These are phyloP conservation scores for Ispidina picta DNA, from an alignment of 2,797 vertebrate genomes.

Conservation along the genomic window DNA sequence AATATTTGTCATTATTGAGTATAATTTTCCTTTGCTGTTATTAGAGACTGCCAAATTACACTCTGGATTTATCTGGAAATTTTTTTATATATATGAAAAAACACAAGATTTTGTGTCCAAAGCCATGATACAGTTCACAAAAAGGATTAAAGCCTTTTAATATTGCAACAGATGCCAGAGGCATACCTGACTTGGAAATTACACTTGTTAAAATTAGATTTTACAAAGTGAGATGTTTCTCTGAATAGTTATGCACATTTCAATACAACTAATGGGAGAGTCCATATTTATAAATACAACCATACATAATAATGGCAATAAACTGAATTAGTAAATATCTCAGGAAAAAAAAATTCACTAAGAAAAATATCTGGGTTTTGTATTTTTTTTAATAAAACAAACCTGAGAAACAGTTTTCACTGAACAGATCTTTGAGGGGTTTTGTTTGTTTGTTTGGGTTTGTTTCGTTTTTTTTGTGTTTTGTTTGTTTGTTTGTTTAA, in stretches of 20 bases:
- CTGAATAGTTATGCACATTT: neutral
- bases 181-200: neutral
- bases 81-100: neutral
- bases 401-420: neutral
- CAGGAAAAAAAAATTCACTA: neutral
- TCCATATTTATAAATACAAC: neutral
- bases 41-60: neutral
- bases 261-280: neutral
- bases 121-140: neutral
- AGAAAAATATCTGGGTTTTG: neutral
- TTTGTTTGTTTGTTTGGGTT: too few relatives aligned
- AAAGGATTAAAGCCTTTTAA: neutral
- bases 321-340: neutral
- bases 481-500: neutral
- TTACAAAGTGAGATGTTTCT: neutral
- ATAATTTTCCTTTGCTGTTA: neutral
- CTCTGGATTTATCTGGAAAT: neutral
- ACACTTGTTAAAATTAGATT: neutral
- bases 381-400: neutral
- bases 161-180: neutral
- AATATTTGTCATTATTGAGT: neutral
- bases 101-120: accelerated
- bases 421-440: neutral
- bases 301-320: neutral
- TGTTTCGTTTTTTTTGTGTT: too few relatives aligned